phyloP scores from a whole-genome alignment of 2,113 vertebrate genomes.

The Lichenostomus cassidix region DNA sequence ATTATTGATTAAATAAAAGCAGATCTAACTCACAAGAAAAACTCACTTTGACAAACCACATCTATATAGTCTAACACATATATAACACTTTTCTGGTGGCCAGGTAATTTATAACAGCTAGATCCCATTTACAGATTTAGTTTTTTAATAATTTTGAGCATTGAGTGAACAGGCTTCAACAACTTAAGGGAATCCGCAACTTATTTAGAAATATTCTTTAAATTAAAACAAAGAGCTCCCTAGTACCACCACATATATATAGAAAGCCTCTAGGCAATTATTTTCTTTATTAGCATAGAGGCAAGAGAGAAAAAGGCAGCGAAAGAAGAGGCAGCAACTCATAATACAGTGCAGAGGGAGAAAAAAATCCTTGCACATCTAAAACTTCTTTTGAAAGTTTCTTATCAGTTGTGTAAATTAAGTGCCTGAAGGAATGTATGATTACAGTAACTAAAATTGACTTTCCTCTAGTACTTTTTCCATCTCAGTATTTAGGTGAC shows the following conservation, averaged over 20 bases:
- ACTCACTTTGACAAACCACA: background rate
- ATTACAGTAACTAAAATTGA: background rate
- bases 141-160: background rate
- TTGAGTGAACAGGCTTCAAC: background rate
- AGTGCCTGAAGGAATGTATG: background rate
- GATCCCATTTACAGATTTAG: background rate
- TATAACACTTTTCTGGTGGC: background rate
- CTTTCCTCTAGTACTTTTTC: background rate
- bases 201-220: background rate
- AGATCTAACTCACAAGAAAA: background rate
- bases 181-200: background rate
- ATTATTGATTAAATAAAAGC: background rate
- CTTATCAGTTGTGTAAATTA: background rate
- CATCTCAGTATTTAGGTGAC: background rate
- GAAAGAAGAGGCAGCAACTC: background rate
- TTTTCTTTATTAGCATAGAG: background rate
- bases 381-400: background rate
- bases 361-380: background rate
- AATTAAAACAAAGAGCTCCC: background rate
- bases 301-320: background rate
- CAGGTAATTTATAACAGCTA: background rate
- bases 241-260: background rate
- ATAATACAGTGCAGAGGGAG: accelerated
- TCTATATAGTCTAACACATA: background rate
- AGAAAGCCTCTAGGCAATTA: background rate